Evolutionary conservation across 92 coral and sea anemone species (phyloP).

Genomic region (Porites lobata): DNA sequence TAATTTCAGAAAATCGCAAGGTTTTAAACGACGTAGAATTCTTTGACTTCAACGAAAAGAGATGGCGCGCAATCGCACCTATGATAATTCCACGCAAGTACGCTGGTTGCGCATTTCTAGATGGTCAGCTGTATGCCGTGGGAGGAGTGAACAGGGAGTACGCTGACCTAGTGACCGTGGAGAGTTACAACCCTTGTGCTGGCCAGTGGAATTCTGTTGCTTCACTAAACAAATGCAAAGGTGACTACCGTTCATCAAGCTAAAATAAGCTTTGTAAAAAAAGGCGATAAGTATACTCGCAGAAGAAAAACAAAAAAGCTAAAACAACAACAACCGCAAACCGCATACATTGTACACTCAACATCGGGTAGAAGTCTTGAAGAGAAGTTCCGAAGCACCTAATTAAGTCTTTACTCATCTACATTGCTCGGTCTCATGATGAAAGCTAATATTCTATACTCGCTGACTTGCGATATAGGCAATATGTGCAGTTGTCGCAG

Average conservation of each 20-base stretch:
- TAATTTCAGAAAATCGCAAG: slow-evolving; percentile 75
- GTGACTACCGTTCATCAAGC: slow-evolving; percentile 31
- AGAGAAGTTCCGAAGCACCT: no score
- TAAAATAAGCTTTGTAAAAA: background rate
- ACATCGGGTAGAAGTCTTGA: no score
- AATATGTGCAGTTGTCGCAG: no score
- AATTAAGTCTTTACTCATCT: no score
- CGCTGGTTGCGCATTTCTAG: slow-evolving; percentile 94
- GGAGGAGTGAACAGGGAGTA: slow-evolving; percentile 97
- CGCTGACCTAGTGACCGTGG: slow-evolving; percentile 95
- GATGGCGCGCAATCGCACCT: slow-evolving; percentile 88
- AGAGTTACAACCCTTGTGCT: slow-evolving; percentile 88
- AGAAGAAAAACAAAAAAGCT: background rate
- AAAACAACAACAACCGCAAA: background rate
- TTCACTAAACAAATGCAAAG: slow-evolving; percentile 96
- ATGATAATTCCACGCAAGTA: slow-evolving; percentile 95
- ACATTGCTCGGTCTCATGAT: no score
- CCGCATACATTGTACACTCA: background rate
- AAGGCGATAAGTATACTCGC: no score
- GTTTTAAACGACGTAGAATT: slow-evolving; percentile 89
- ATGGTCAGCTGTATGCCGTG: slow-evolving; percentile 98
- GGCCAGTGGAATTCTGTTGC: slow-evolving; percentile 97
- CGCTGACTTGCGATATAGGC: no score
- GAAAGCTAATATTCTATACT: no score
- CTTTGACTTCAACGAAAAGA: slow-evolving; percentile 89